Evolutionary conservation across 2,888 invertebrate species (phyloP), one percentile per base, ranked within the genome.

Genomic region (Idaea biselata): DNA sequence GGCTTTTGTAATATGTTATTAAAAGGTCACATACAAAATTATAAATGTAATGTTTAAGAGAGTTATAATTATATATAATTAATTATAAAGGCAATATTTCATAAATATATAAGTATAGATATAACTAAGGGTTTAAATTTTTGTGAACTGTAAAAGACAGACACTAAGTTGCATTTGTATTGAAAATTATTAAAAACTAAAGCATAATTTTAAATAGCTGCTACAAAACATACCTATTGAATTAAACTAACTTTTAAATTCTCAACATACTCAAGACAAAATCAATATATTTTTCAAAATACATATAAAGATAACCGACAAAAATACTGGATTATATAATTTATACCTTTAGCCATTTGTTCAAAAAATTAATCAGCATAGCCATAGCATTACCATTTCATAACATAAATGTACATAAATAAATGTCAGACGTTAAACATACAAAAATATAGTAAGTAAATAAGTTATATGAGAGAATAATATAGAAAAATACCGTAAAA

Each of bases 161-260:
- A 74, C 77, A 81, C 77, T 79, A 79, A 75, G 78, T 79, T 78
- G 83, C 83, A 83, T 83, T 83, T 83, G 78, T 75, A 65, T 68
- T 69, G 63, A 65, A 63, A 60, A 62, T 58, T 31, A 63, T 68
- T 70, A 68, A 66, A 59, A 57, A 61, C 66, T 59, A 66, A 68
- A 63, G 63, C 67, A 60, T 55, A 60, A 44, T 58, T 31, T 8
- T 6, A 56, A 16, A 58, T 53, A 44, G 11, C 0, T 7, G 1
- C 44, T 1, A 44, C 8, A 44, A 44, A 11, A 44, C 8, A 14
- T 44, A 14, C 0, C 44, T 14, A 11, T 44, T 44, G 44, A 44
- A 44, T 8, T 44, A 44, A 44, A 44, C 2, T 14, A 44, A 32
- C 32, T 32, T 32, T 32, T 32, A 32, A 32, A 32, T 32, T 8